Conservation (phyloP, 2,113 vertebrate genomes). For the Psammodynastes pulverulentus region DNA sequence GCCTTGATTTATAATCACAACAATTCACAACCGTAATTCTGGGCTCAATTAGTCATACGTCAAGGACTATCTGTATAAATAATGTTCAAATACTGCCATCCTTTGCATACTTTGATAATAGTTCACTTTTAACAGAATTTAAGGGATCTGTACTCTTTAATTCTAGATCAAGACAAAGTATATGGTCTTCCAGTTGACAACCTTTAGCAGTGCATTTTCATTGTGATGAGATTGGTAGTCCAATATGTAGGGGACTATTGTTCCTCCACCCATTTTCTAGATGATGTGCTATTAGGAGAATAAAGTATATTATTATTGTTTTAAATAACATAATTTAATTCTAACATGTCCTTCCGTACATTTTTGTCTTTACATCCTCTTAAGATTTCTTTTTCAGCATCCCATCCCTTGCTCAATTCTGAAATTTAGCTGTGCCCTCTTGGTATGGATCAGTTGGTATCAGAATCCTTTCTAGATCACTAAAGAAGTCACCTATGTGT, state of each 20-base stretch:
- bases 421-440: neutral
- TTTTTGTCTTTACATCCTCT: neutral
- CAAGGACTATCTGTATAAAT: neutral
- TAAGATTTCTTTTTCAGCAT: neutral
- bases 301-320: neutral
- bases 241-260: neutral
- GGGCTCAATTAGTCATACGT: neutral
- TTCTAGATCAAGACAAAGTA: neutral
- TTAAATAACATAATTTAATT: constrained; percentile 10
- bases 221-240: neutral
- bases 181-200: neutral
- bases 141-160: neutral
- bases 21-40: neutral
- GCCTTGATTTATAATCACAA: neutral
- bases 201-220: neutral
- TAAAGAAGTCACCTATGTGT: neutral
- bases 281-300: neutral
- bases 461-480: constrained; percentile 13
- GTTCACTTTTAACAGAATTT: neutral
- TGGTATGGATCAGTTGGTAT: neutral
- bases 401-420: neutral
- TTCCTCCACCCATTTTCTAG: neutral
- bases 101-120: neutral
- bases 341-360: neutral
- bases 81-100: neutral